Evolutionary conservation across 2,113 vertebrate genomes (phyloP).

Genomic region (Anser brachyrhynchus): DNA sequence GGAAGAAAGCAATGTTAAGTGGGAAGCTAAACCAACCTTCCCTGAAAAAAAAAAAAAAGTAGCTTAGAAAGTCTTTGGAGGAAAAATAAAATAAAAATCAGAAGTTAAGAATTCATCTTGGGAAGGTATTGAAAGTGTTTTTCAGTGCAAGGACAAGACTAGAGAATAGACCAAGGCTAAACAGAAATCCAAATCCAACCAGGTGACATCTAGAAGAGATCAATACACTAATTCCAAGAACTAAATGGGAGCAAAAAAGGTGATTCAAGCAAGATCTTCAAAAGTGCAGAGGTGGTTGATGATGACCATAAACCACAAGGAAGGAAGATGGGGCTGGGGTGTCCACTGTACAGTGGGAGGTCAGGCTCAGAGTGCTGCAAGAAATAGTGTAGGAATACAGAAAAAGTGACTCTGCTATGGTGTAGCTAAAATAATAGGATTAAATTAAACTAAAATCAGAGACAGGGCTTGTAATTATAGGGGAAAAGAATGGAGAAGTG

Average conservation of each 20-base stretch:
- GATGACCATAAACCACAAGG: background rate
- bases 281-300: background rate
- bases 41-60: background rate
- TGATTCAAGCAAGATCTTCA: background rate
- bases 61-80: background rate
- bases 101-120: background rate
- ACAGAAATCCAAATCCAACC: background rate
- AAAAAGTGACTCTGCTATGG: background rate
- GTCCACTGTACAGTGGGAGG: fast-evolving
- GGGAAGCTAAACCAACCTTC: background rate
- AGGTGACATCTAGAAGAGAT: background rate
- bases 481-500: background rate
- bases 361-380: background rate
- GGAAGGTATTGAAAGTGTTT: background rate
- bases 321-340: background rate
- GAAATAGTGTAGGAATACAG: background rate
- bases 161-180: background rate
- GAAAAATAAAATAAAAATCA: background rate
- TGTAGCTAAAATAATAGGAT: background rate
- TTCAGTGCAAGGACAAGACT: background rate
- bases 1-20: background rate
- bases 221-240: background rate
- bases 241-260: background rate
- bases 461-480: background rate
- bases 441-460: background rate